phyloP scores from a whole-genome alignment of 2,888 invertebrate species.

The Drosophila siamana region DNA sequence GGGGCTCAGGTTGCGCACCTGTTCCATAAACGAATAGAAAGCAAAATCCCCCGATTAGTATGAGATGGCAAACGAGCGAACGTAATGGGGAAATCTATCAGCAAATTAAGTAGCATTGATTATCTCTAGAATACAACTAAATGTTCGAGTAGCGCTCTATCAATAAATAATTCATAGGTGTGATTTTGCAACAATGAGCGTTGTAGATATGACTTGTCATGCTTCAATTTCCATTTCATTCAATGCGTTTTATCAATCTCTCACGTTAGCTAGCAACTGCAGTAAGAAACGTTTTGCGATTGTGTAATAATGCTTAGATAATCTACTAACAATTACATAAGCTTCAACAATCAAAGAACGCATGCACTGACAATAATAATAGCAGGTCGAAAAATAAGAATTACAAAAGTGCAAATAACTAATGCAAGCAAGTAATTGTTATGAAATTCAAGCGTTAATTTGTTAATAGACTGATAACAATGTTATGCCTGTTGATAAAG shows the following conservation, averaged over 20 bases:
- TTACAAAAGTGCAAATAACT: no score
- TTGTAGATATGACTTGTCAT: not conserved
- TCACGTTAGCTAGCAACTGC: no score
- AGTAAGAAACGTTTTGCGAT: no score
- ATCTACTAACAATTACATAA: not conserved
- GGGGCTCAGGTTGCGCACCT: constrained; percentile 93
- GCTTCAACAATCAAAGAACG: no score
- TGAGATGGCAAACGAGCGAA: not conserved
- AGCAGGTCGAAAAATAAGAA: no score
- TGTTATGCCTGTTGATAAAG: no score
- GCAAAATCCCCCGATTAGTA: not conserved
- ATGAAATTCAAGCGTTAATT: no score
- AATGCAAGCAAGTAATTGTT: no score
- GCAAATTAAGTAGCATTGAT: not conserved
- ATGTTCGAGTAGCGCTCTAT: not conserved
- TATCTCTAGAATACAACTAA: constrained; percentile 6
- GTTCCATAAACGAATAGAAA: not conserved
- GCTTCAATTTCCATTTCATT: not conserved
- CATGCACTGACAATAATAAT: no score
- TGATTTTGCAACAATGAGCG: not conserved
- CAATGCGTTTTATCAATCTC: no score
- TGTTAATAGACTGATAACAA: no score
- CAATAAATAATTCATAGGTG: constrained; percentile 1
- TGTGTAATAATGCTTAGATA: no score
- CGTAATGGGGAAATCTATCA: not conserved